Evolutionary conservation across 2,113 vertebrate species (phyloP).

Genomic region (Neogale vison): DNA sequence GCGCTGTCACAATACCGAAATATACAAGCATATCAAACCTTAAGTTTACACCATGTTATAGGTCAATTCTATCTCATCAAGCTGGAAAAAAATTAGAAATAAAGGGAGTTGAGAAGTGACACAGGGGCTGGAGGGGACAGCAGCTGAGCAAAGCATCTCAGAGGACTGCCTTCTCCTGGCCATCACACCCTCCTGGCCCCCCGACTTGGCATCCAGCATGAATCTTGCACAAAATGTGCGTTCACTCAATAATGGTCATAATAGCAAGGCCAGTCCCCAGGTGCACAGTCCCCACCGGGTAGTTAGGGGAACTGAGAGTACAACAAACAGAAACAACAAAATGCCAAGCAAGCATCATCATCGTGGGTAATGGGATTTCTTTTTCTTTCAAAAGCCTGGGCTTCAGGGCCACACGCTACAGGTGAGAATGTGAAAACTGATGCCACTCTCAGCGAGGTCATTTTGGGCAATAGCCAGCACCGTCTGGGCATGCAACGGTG

Average conservation of each 20-base stretch:
- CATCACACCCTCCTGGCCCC: rapidly evolving
- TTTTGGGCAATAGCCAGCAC: too few relatives aligned
- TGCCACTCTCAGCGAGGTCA: background rate
- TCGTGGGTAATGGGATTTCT: background rate
- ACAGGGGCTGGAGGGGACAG: rapidly evolving
- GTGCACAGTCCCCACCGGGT: background rate
- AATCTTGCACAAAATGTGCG: background rate
- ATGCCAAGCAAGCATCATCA: background rate
- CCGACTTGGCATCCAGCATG: rapidly evolving
- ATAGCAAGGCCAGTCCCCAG: background rate
- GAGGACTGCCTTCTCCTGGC: too few relatives aligned
- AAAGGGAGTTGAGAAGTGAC: too few relatives aligned
- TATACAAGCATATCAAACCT: background rate
- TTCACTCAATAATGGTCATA: background rate
- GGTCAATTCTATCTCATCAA: background rate
- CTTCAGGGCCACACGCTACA: background rate
- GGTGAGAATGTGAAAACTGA: background rate
- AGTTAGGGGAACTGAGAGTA: background rate
- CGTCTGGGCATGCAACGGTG: too few relatives aligned
- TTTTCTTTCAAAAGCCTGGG: background rate
- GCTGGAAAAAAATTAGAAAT: background rate
- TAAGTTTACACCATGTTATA: too few relatives aligned
- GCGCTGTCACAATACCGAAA: background rate
- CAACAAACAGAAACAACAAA: background rate
- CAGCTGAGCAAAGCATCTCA: rapidly evolving